Percentiles rank a stretch among this genome's conserved stretches.
phyloP scores from a whole-genome alignment of 2,888 invertebrate genomes.

The Allolobophora icterica region DNA sequence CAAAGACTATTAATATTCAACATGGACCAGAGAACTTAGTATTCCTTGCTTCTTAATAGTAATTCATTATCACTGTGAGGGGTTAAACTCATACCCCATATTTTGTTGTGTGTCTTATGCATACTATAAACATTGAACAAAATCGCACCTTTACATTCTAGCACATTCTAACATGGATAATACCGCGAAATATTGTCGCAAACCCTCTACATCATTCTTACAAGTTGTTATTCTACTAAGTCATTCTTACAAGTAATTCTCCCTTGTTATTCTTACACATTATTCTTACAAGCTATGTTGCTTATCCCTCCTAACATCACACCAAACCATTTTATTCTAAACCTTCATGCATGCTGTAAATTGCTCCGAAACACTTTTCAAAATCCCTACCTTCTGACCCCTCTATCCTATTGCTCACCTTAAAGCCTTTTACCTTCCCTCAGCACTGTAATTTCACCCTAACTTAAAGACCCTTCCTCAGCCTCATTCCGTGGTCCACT shows the following conservation, averaged over 20 bases:
- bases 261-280: too few species aligned
- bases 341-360: neutral
- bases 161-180: neutral
- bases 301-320: too few species aligned
- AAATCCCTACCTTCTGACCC: neutral
- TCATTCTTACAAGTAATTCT: too few species aligned
- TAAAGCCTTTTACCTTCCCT: neutral
- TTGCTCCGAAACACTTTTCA: neutral
- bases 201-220: too few species aligned
- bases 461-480: neutral
- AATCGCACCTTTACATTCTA: neutral
- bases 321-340: neutral
- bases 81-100: too few species aligned
- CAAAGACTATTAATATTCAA: neutral
- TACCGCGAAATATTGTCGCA: neutral
- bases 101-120: neutral
- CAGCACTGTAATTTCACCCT: neutral
- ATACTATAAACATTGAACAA: neutral
- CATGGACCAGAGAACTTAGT: neutral
- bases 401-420: neutral
- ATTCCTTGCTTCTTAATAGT: neutral
- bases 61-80: too few species aligned
- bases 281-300: too few species aligned
- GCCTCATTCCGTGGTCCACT: neutral
- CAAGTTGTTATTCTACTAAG: too few species aligned